Evolutionary conservation across 2,888 invertebrate genomes (phyloP).

Genomic region (Cheilosia grossa): DNA sequence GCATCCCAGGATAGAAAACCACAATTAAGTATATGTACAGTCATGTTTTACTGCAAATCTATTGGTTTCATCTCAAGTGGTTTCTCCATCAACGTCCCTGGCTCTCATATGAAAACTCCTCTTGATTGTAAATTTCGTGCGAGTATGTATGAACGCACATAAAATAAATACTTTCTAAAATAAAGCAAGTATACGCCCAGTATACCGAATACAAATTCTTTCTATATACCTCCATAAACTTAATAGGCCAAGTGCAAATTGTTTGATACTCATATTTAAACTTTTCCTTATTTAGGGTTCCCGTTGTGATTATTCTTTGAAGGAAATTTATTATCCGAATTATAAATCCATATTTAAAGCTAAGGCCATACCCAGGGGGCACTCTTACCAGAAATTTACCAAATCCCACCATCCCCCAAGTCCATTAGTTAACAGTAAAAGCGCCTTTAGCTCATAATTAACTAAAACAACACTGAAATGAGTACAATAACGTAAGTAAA

Average conservation of each 20-base stretch:
- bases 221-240: not conserved
- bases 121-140: not conserved
- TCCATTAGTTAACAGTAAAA: conserved; percentile 34
- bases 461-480: conserved; percentile 13
- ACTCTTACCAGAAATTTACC: not conserved
- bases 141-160: not conserved
- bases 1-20: not conserved
- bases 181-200: conserved; percentile 9
- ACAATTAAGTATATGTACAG: conserved; percentile 25
- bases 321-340: not conserved
- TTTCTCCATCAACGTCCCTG: not conserved
- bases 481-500: conserved; percentile 29
- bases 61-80: conserved; percentile 30
- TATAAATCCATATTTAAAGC: not conserved
- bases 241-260: not conserved
- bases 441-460: conserved; percentile 23
- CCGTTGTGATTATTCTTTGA: not conserved
- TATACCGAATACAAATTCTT: not conserved
- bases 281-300: not conserved
- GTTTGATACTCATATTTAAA: conserved; percentile 6
- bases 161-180: not conserved
- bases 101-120: not conserved
- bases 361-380: not conserved
- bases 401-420: not conserved
- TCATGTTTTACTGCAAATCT: conserved; percentile 37